A percentile compares a stretch with the other conserved stretches of the same genome.
Evolutionary conservation across 35 echinoderm and acorn worm genomes (phyloP).

Genomic region (Apostichopus japonicus): DNA sequence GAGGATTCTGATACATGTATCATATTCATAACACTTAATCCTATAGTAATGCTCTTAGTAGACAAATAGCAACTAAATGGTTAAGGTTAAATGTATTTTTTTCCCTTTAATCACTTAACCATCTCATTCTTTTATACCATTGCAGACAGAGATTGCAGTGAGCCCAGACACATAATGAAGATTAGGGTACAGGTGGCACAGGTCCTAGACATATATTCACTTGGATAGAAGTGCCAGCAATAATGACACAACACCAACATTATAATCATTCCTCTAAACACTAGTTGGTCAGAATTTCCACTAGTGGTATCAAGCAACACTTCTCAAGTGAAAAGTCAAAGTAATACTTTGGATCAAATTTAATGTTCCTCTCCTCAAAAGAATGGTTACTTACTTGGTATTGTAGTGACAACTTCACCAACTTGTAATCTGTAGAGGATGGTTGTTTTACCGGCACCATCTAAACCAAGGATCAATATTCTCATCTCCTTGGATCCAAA

Average conservation of each 20-base stretch:
- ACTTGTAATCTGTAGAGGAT: constrained; percentile 99
- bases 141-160: no score
- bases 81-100: no score
- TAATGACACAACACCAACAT: neutral
- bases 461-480: constrained; percentile 92
- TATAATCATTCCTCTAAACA: neutral
- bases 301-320: no score
- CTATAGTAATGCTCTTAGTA: no score
- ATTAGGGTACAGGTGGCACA: neutral
- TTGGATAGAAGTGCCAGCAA: neutral
- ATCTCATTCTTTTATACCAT: no score
- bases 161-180: no score
- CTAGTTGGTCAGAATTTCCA: neutral
- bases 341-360: no score
- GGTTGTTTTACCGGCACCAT: constrained; percentile 97
- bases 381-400: constrained; percentile 90
- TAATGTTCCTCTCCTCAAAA: no score
- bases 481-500: constrained; percentile 96
- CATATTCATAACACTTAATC: neutral
- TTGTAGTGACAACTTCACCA: constrained; percentile 98
- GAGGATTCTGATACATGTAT: neutral
- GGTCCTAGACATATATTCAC: neutral
- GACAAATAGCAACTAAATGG: no score
- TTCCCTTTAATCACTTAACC: no score
- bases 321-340: no score